phyloP scores from a whole-genome alignment of 2,888 invertebrate species.

The Rotaria magnacalcarata region DNA sequence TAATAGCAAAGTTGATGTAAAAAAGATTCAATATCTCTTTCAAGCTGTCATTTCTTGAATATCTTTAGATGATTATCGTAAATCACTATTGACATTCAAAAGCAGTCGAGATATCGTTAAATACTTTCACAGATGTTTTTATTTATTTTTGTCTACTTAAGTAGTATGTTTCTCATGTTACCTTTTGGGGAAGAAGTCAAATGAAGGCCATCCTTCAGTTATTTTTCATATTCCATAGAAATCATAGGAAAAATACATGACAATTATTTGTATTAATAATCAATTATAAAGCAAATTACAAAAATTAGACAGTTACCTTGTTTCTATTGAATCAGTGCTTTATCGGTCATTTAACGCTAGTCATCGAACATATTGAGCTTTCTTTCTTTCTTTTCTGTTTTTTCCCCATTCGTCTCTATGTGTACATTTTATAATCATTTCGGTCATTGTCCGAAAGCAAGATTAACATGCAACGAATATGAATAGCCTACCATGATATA shows the following conservation, averaged over 20 bases:
- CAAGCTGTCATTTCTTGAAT: too few relatives aligned
- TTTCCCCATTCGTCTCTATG: background rate
- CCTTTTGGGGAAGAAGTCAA: too few relatives aligned
- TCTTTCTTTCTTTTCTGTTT: background rate
- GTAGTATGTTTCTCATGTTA: too few relatives aligned
- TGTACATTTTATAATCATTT: conserved; percentile 18
- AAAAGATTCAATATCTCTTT: too few relatives aligned
- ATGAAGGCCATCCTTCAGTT: background rate
- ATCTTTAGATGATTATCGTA: too few relatives aligned
- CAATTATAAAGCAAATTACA: background rate
- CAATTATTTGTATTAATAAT: background rate
- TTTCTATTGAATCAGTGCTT: background rate
- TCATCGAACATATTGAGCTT: background rate
- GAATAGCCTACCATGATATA: background rate
- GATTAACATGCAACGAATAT: conserved; percentile 16
- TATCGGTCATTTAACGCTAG: background rate
- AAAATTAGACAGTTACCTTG: background rate
- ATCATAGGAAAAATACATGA: too few relatives aligned
- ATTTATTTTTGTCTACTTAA: too few relatives aligned
- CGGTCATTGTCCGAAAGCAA: background rate
- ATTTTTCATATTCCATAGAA: background rate
- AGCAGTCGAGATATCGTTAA: too few relatives aligned
- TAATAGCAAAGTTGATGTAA: too few relatives aligned
- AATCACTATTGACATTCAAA: too few relatives aligned
- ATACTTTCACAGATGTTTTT: too few relatives aligned